Conservation (phyloP, 1,140 invertebrate species). For the Trichogramma pretiosum region DNA sequence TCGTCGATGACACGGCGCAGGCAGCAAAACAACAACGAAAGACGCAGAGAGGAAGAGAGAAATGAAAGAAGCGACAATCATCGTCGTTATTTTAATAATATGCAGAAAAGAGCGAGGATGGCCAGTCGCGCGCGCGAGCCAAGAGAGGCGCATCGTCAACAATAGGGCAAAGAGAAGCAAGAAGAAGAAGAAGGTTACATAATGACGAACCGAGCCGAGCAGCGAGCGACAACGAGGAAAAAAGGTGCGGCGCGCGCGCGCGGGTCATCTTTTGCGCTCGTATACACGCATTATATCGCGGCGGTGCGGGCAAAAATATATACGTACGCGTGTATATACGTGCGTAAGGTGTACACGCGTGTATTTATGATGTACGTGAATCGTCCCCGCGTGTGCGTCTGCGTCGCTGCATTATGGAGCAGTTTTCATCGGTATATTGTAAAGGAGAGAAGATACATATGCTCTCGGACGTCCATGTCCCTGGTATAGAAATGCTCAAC, state of each 20-base stretch:
- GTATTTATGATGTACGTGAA: no score
- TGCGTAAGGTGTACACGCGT: neutral
- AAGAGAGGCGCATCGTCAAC: constrained; percentile 32
- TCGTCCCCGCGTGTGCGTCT: no score
- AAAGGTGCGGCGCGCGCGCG: constrained; percentile 36
- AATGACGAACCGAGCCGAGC: constrained; percentile 46
- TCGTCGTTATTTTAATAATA: constrained; percentile 48
- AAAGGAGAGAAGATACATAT: no score
- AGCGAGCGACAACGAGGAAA: constrained; percentile 34
- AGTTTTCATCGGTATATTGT: no score
- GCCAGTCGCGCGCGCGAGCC: neutral
- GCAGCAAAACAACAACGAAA: constrained; percentile 16
- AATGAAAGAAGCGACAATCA: constrained; percentile 48
- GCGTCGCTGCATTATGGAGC: no score
- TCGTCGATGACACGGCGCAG: neutral
- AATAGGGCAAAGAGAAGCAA: no score
- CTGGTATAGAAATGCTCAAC: no score
- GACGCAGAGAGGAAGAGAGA: constrained; percentile 20
- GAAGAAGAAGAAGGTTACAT: no score
- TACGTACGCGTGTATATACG: constrained; percentile 28
- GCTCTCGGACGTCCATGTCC: no score
- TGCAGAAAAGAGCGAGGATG: constrained; percentile 38
- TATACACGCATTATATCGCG: constrained; percentile 25
- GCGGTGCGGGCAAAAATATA: neutral
- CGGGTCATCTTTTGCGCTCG: constrained; percentile 43